Percentiles rank a stretch among this genome's conserved stretches.
phyloP scores from a whole-genome alignment of 2,888 invertebrate genomes.

The Tachystola acroxantha region DNA sequence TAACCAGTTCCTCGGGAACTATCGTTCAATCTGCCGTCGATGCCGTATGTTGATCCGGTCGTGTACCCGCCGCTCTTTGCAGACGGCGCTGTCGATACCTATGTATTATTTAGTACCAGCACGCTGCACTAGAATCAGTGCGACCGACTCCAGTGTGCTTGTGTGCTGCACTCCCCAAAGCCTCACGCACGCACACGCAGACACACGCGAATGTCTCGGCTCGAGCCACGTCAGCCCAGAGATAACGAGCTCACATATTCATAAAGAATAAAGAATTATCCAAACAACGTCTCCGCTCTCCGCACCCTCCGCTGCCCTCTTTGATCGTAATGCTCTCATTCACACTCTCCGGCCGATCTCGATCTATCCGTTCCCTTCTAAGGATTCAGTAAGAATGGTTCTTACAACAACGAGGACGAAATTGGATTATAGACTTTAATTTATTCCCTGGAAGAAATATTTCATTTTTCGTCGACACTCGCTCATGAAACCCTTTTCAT shows the following conservation, averaged over 20 bases:
- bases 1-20: constrained; percentile 78
- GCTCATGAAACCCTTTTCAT: constrained; percentile 72
- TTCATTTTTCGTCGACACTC: constrained; percentile 60
- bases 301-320: constrained; percentile 44
- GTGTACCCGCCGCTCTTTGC: constrained; percentile 74
- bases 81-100: constrained; percentile 72
- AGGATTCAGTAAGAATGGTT: constrained; percentile 53
- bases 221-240: constrained; percentile 58
- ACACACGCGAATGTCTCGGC: constrained; percentile 42
- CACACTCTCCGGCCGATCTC: constrained; percentile 71
- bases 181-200: constrained; percentile 39
- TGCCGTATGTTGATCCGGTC: constrained; percentile 77
- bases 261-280: constrained; percentile 78
- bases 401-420: constrained; percentile 42
- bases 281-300: constrained; percentile 55
- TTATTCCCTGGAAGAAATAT: constrained; percentile 74
- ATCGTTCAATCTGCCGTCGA: constrained; percentile 78
- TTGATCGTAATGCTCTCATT: constrained; percentile 71
- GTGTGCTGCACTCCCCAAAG: constrained; percentile 19
- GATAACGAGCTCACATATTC: constrained; percentile 78
- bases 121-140: constrained; percentile 41
- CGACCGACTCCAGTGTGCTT: constrained; percentile 23
- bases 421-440: constrained; percentile 76
- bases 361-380: constrained; percentile 73
- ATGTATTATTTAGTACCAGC: constrained; percentile 74